phyloP scores from a whole-genome alignment of 2,113 vertebrate genomes.

The Oenanthe oenanthe region DNA sequence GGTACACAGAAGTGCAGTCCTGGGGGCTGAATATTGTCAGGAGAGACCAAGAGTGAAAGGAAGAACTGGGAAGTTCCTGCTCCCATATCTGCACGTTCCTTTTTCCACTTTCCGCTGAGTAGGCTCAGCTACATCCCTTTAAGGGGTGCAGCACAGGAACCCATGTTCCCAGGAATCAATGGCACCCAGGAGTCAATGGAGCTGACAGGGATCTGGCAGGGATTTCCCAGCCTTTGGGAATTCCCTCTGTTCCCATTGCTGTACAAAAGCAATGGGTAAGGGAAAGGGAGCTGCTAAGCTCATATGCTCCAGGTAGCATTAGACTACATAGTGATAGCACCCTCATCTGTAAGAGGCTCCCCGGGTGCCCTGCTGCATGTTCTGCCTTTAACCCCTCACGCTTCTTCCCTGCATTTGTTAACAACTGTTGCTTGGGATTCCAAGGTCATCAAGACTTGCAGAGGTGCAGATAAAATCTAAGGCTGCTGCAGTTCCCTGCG shows the following conservation, averaged over 20 bases:
- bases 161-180: not conserved
- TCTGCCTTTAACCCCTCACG: not conserved
- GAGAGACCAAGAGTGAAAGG: not conserved
- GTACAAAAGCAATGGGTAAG: not conserved
- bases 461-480: conserved; percentile 5
- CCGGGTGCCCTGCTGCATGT: not conserved
- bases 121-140: not conserved
- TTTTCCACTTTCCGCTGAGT: not conserved
- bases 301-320: rapidly evolving
- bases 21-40: not conserved
- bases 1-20: not conserved
- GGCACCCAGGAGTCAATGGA: not conserved
- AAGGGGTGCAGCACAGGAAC: not conserved
- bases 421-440: conserved; percentile 19
- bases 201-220: not conserved
- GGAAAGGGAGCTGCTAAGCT: not conserved
- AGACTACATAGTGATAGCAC: not conserved
- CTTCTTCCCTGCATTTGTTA: not conserved
- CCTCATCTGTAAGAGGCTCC: not conserved
- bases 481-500: not conserved
- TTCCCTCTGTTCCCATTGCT: not conserved
- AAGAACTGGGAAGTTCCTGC: not conserved
- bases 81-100: not conserved
- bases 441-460: not conserved
- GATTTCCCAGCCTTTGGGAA: not conserved